Conservation (phyloP, 2,113 vertebrate species). For the Balaenoptera acutorostrata region DNA sequence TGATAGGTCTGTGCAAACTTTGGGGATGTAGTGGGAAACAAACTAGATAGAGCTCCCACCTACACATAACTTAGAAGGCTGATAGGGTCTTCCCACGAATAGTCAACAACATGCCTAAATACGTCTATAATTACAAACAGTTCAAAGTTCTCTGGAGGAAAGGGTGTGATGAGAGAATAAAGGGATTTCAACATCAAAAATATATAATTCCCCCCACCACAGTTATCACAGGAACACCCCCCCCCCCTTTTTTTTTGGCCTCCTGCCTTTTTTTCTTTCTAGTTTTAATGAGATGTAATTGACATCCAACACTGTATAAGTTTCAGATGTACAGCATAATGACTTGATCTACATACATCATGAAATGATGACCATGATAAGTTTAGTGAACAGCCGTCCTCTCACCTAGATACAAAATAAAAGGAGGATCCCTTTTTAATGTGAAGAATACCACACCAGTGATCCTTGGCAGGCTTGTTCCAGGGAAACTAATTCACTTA, state of each 20-base stretch:
- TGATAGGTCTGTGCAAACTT: background rate
- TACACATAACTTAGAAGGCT: background rate
- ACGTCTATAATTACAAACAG: background rate
- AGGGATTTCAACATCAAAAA: background rate
- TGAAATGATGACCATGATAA: background rate
- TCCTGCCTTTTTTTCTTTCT: background rate
- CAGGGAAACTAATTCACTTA: background rate
- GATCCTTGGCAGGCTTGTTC: background rate
- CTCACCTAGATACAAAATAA: background rate
- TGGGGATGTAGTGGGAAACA: background rate
- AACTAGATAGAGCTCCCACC: background rate
- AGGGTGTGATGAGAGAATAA: background rate
- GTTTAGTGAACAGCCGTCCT: background rate
- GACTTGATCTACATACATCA: background rate
- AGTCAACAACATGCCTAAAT: background rate
- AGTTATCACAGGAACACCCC: background rate
- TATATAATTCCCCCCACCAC: background rate
- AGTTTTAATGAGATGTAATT: background rate
- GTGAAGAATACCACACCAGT: background rate
- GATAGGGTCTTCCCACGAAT: background rate
- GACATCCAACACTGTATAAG: background rate
- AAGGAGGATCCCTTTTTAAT: background rate
- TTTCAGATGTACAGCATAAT: background rate
- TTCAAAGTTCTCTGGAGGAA: background rate
- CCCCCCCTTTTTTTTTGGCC: background rate